Base-by-base conservation (phyloP, 2,113 vertebrate genomes). In the Ovis canadensis region DNA sequence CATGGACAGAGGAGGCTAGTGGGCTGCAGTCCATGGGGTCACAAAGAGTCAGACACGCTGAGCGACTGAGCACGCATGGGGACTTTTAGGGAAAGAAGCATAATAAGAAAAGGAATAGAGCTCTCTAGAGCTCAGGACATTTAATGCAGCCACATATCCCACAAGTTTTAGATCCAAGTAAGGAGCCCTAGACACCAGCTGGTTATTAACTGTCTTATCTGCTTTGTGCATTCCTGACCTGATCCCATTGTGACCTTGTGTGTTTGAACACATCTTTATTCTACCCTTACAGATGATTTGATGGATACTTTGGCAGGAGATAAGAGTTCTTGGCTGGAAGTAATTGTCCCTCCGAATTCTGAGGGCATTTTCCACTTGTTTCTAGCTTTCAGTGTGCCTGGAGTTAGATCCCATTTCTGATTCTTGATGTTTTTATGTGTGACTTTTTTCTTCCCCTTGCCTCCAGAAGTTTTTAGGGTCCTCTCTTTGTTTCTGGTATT, bases 321-420 rank as follows among this genome's bases (percentile, higher is more conserved):
- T 64, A 6, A 67, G 85, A 67, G 36, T 88, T 89, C 77, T 57
- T 48, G 17, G 52, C 77, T 80, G 57, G 57, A 94, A 84, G n/a
- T 50, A 54, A 59, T 83, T 86, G 84, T 90, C 50, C 31, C 23
- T 36, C 27, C 6, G 6, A 90, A 90, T 88, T 88, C 17, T 57
- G 31, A 88, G 33, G 57, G 82, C 12, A n/a, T 90, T 91, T 96
- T 52, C 36, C 74, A 84, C n/a, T 60, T 54, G 59, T 78, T 92
- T 83, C 80, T 77, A 50, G n/a, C 60, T 81, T 60, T 74, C 45
- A 57, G 54, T n/a, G 6, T 77, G 88, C 1, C 33, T 85, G 2
- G 2, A 78, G 2, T 95, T 77, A 78, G 60, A 83, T 50, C 21
- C 16, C 29, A 27, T 90, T 88, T 87, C 60, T 19, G 62, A 83